phyloP scores from a whole-genome alignment of 2,888 invertebrate genomes.

The Fragum whitleyi region DNA sequence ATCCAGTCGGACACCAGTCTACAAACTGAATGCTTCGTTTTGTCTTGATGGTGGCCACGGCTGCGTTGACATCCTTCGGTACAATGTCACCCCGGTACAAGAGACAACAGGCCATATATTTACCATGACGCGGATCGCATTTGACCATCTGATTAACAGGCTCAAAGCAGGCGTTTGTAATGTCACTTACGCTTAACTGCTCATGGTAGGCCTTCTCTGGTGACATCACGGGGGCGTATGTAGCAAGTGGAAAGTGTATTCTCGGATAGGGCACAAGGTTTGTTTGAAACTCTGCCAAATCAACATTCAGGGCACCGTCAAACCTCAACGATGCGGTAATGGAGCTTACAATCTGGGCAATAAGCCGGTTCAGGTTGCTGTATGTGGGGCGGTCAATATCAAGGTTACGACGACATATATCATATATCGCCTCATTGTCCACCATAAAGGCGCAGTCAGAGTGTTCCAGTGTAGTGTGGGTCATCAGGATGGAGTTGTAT shows the following conservation, averaged over 20 bases:
- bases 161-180: constrained; percentile 80
- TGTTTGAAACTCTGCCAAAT: constrained; percentile 87
- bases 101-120: constrained; percentile 88
- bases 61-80: constrained; percentile 80
- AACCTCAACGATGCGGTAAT: not conserved
- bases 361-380: not conserved
- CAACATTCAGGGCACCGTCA: not conserved
- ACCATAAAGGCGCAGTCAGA: constrained; percentile 9
- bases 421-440: too few species aligned
- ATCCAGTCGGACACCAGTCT: too few species aligned
- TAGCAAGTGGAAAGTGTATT: constrained; percentile 94
- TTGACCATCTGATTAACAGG: constrained; percentile 52
- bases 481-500: constrained; percentile 97
- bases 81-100: constrained; percentile 84
- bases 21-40: constrained; percentile 80
- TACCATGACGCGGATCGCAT: constrained; percentile 87
- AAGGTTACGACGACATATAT: too few species aligned
- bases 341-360: not conserved
- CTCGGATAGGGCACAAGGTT: constrained; percentile 84
- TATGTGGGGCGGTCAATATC: not conserved
- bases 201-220: constrained; percentile 94
- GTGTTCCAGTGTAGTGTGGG: constrained; percentile 91
- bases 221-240: constrained; percentile 97
- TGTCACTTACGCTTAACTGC: constrained; percentile 86
- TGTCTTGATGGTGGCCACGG: constrained; percentile 83